These are phyloP conservation scores for Catocala nupta DNA, from an alignment of 2,888 invertebrate species.

Conservation along the genomic window DNA sequence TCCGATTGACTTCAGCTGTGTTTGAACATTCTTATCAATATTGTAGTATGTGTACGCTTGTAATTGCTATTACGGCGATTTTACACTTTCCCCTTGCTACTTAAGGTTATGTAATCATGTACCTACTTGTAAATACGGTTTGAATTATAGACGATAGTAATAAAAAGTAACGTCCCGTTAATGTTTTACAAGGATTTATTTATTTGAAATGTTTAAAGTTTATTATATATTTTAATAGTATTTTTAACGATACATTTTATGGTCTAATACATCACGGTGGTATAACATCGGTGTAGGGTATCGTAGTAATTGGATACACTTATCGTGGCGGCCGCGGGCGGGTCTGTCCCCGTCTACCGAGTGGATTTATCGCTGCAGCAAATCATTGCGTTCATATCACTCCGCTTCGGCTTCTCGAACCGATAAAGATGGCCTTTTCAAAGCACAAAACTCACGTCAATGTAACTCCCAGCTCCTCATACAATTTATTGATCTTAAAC, in stretches of 20 bases:
- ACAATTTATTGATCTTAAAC: slow-evolving; percentile 29
- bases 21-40: slow-evolving; percentile 16
- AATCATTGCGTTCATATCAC: slow-evolving; percentile 78
- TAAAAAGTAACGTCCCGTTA: slow-evolving; percentile 1
- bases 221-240: slow-evolving; percentile 35
- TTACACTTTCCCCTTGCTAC: slow-evolving; percentile 18
- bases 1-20: slow-evolving; percentile 10
- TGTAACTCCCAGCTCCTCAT: slow-evolving; percentile 24
- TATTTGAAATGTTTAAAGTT: slow-evolving; percentile 24
- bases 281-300: slow-evolving; percentile 70
- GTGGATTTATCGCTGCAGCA: slow-evolving; percentile 77
- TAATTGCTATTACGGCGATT: slow-evolving; percentile 8
- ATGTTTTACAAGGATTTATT: background rate
- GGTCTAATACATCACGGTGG: slow-evolving; percentile 62
- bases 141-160: background rate
- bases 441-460: slow-evolving; percentile 37
- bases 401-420: slow-evolving; percentile 51
- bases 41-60: slow-evolving; percentile 7
- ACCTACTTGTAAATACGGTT: background rate
- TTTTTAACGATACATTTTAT: slow-evolving; percentile 60
- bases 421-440: slow-evolving; percentile 24
- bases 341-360: slow-evolving; percentile 71
- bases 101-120: slow-evolving; percentile 8
- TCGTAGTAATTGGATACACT: slow-evolving; percentile 83
- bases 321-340: slow-evolving; percentile 78